Percentiles rank a stretch among this genome's conserved stretches.
These are phyloP conservation scores for Phyllostomus discolor DNA, from an alignment of 2,113 vertebrate genomes.

Conservation along the genomic window DNA sequence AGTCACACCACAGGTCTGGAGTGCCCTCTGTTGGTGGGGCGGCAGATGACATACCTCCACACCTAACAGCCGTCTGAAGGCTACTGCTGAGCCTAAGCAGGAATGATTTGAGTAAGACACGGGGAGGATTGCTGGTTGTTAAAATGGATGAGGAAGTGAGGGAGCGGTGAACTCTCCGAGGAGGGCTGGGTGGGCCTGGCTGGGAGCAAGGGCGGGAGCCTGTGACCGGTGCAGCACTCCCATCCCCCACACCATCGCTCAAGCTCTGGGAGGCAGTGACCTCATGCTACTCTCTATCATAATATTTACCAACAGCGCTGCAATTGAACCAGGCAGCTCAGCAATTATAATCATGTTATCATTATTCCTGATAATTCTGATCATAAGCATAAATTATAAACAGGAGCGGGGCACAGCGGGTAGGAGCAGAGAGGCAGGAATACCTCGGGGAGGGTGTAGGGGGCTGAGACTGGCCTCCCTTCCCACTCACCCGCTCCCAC, in stretches of 20 bases:
- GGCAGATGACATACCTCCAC: neutral
- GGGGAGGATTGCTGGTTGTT: neutral
- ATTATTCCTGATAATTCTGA: constrained; percentile 70
- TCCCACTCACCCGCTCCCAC: neutral
- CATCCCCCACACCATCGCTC: neutral
- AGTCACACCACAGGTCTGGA: neutral
- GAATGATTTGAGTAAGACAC: neutral
- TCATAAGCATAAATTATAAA: constrained; percentile 68
- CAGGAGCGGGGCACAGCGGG: constrained; percentile 42
- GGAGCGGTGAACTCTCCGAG: fast-evolving
- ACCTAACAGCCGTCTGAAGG: neutral
- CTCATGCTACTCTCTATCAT: constrained; percentile 12
- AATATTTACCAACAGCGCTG: constrained; percentile 65
- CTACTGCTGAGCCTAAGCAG: neutral
- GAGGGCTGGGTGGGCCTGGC: neutral
- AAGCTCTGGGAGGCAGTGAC: constrained; percentile 12
- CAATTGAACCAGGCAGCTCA: constrained; percentile 38
- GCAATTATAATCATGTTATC: constrained; percentile 72
- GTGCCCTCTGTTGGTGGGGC: neutral
- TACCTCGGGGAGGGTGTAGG: neutral
- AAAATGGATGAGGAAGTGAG: neutral
- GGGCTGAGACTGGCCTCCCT: neutral
- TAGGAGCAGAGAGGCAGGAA: neutral
- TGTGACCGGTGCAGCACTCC: too few species aligned
- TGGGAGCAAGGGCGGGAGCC: neutral